Conservation (phyloP, 2,113 vertebrate genomes). For the Cheirogaleus medius region DNA sequence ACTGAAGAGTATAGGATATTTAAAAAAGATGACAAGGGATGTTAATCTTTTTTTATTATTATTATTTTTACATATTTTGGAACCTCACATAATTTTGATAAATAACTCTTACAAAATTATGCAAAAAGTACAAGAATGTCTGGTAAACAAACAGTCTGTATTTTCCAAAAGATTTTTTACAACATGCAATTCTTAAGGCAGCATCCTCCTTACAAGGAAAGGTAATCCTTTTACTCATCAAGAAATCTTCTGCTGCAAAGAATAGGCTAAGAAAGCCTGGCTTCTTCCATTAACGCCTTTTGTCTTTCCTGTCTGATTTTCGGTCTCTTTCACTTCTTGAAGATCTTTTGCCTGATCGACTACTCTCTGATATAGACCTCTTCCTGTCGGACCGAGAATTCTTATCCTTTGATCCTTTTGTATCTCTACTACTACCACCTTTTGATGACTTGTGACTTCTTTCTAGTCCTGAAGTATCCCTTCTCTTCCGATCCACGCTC, state of each 20-base stretch:
- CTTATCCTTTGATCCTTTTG: conserved; percentile 94
- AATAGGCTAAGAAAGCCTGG: conserved; percentile 88
- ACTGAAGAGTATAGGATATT: conserved; percentile 84
- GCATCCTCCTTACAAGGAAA: conserved; percentile 87
- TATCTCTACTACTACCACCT: conserved; percentile 90
- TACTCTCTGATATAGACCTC: conserved; percentile 92
- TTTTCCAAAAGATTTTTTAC: conserved; percentile 89
- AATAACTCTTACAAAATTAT: conserved; percentile 90
- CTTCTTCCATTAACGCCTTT: conserved; percentile 93
- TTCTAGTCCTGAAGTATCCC: conserved; percentile 88
- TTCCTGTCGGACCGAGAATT: conserved; percentile 90
- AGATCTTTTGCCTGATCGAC: conserved; percentile 90
- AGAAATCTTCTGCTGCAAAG: conserved; percentile 89
- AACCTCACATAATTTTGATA: conserved; percentile 89
- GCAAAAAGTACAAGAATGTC: conserved; percentile 90
- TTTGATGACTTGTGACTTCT: conserved; percentile 92
- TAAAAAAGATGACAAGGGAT: conserved; percentile 88
- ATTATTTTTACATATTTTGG: conserved; percentile 87
- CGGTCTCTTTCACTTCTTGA: conserved; percentile 95
- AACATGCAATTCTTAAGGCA: conserved; percentile 92
- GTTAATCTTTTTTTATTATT: conserved; percentile 86
- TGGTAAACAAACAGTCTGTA: conserved; percentile 88
- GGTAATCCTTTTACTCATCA: conserved; percentile 87
- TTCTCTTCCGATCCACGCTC: conserved; percentile 89
- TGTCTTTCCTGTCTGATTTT: conserved; percentile 98